These are phyloP conservation scores for Musca domestica DNA, from an alignment of 1,140 invertebrate genomes.

Conservation along the genomic window DNA sequence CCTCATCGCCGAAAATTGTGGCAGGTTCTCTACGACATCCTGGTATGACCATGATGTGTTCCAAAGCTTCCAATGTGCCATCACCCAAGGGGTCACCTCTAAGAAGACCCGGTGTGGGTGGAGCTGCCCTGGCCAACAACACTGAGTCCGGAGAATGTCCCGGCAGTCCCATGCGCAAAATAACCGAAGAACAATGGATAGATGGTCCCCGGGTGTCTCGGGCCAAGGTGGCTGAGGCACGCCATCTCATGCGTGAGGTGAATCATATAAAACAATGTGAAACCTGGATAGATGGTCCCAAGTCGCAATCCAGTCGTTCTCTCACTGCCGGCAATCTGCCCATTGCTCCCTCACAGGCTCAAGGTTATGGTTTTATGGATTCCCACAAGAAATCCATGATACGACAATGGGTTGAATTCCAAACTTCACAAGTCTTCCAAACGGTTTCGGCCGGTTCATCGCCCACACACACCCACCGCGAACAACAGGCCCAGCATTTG, in stretches of 20 bases:
- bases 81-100: slow-evolving; percentile 62
- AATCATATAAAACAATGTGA: slow-evolving; percentile 74
- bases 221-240: slow-evolving; percentile 75
- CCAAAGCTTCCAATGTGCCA: slow-evolving; percentile 53
- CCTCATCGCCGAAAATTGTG: slow-evolving; percentile 33
- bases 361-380: slow-evolving; percentile 84
- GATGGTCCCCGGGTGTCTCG: slow-evolving; percentile 88
- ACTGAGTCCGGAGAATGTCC: slow-evolving; percentile 44
- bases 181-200: slow-evolving; percentile 88
- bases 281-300: slow-evolving; percentile 93
- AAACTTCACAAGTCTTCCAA: slow-evolving; percentile 72
- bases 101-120: slow-evolving; percentile 49
- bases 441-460: slow-evolving; percentile 27
- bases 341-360: slow-evolving; percentile 38
- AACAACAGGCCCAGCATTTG: slow-evolving; percentile 30
- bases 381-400: slow-evolving; percentile 91
- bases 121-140: slow-evolving; percentile 43
- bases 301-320: slow-evolving; percentile 50
- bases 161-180: slow-evolving; percentile 50
- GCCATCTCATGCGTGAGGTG: slow-evolving; percentile 75
- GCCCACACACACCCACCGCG: slow-evolving; percentile 40
- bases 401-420: slow-evolving; percentile 89
- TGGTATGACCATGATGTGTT: slow-evolving; percentile 35
- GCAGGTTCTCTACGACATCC: slow-evolving; percentile 27
- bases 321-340: slow-evolving; percentile 49